Conservation (phyloP, 2,888 invertebrate genomes). For the Hesperia comma region DNA sequence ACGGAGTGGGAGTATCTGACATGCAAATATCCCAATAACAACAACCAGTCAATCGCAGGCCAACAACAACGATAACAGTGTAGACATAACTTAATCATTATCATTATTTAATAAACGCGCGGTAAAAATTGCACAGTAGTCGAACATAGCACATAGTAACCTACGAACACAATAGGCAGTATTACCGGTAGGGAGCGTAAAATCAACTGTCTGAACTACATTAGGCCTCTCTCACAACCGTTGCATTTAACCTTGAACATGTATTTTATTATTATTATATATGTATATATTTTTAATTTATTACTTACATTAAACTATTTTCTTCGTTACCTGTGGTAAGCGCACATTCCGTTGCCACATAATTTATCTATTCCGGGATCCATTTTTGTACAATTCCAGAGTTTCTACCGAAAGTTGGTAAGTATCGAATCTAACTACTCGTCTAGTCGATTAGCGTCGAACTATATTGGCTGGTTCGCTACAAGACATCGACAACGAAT, state of each 20-base stretch:
- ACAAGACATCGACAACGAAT: no score
- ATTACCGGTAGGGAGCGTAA: conserved; percentile 61
- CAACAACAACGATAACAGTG: conserved; percentile 59
- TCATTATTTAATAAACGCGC: conserved; percentile 44
- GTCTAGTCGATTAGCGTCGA: no score
- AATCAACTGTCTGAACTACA: conserved; percentile 64
- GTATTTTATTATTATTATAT: conserved; percentile 34
- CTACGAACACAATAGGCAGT: conserved; percentile 80
- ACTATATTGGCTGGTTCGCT: no score
- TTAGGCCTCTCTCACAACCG: conserved; percentile 83
- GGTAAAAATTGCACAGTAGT: conserved; percentile 64
- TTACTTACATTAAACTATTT: conserved; percentile 27
- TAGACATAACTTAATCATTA: conserved; percentile 61
- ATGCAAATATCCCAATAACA: not conserved
- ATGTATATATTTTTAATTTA: conserved; percentile 37
- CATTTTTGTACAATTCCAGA: conserved; percentile 1
- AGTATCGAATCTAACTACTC: no score
- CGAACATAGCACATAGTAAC: conserved; percentile 55
- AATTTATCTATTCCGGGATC: conserved; percentile 6
- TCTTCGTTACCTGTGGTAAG: conserved; percentile 34
- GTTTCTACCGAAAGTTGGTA: no score
- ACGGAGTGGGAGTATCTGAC: not conserved
- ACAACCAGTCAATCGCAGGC: conserved; percentile 26
- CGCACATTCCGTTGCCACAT: conserved; percentile 17
- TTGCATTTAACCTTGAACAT: conserved; percentile 52